Conservation (phyloP, 1,140 invertebrate species). For the Drosophila baimaii region DNA sequence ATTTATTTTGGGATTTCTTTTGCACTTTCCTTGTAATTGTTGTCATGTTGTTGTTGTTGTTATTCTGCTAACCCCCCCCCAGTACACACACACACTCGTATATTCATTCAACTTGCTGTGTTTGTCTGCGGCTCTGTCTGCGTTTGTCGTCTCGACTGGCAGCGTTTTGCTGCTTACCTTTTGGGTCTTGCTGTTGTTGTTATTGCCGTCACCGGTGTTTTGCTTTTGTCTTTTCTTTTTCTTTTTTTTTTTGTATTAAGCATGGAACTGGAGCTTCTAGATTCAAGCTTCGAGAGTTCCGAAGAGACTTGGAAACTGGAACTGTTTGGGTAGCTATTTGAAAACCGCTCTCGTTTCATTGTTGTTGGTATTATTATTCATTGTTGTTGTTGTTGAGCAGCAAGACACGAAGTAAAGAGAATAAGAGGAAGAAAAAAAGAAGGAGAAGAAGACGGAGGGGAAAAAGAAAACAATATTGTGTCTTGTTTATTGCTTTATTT, state of each 20-base stretch:
- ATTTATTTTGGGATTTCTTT: slow-evolving; percentile 4
- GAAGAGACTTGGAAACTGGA: slow-evolving; percentile 43
- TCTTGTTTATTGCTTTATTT: slow-evolving; percentile 82
- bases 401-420: slow-evolving; percentile 22
- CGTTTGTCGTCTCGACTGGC: slow-evolving; percentile 35
- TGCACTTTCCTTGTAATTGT: slow-evolving; percentile 11
- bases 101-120: slow-evolving; percentile 62
- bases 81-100: background rate
- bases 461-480: slow-evolving; percentile 73
- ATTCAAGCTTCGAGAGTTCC: slow-evolving; percentile 25
- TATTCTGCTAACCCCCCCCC: background rate
- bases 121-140: slow-evolving; percentile 13
- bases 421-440: background rate
- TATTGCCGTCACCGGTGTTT: slow-evolving; percentile 31
- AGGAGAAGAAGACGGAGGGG: slow-evolving; percentile 2
- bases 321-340: slow-evolving; percentile 46
- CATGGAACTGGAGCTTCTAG: slow-evolving; percentile 31
- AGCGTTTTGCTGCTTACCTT: too few relatives aligned
- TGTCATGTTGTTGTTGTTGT: slow-evolving; percentile 8
- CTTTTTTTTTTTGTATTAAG: slow-evolving; percentile 12
- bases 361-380: slow-evolving; percentile 51
- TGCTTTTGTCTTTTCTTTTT: slow-evolving; percentile 25
- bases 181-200: slow-evolving; percentile 38
- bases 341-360: slow-evolving; percentile 64
- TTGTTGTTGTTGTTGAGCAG: slow-evolving; percentile 25